Percentiles rank a stretch among this genome's conserved stretches.
Conservation (phyloP, 2,113 vertebrate species). For the Gallinago media region DNA sequence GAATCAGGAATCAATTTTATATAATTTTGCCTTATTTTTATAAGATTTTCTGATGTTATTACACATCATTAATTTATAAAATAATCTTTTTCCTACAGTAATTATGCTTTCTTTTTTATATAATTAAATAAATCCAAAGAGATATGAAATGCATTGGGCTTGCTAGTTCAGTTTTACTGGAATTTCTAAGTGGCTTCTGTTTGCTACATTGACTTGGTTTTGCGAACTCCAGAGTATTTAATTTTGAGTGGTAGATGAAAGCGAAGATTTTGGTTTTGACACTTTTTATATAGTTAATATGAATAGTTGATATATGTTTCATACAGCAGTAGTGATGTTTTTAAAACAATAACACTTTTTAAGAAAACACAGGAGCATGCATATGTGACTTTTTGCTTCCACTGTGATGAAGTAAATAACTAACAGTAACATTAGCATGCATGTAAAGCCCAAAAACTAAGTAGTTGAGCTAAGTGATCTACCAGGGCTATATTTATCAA, state of each 20-base stretch:
- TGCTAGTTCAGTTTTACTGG: neutral
- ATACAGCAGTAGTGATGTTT: neutral
- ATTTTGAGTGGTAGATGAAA: neutral
- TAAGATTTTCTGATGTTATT: neutral
- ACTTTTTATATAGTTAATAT: neutral
- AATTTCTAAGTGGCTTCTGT: neutral
- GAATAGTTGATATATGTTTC: neutral
- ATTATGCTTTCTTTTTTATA: neutral
- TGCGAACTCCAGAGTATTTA: neutral
- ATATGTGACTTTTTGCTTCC: neutral
- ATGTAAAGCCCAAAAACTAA: neutral
- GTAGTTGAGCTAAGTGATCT: neutral
- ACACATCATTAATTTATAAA: neutral
- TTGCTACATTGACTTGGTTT: neutral
- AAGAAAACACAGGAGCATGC: neutral
- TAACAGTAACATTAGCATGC: neutral
- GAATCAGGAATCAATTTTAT: neutral
- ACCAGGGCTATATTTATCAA: neutral
- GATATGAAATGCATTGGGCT: neutral
- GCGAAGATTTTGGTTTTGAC: neutral
- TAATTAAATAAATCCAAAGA: neutral
- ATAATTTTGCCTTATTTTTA: neutral
- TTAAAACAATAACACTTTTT: neutral
- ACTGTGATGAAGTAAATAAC: neutral
- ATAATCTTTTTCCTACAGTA: neutral